phyloP scores from a whole-genome alignment of 2,888 invertebrate species.

The Bimastos eiseni region DNA sequence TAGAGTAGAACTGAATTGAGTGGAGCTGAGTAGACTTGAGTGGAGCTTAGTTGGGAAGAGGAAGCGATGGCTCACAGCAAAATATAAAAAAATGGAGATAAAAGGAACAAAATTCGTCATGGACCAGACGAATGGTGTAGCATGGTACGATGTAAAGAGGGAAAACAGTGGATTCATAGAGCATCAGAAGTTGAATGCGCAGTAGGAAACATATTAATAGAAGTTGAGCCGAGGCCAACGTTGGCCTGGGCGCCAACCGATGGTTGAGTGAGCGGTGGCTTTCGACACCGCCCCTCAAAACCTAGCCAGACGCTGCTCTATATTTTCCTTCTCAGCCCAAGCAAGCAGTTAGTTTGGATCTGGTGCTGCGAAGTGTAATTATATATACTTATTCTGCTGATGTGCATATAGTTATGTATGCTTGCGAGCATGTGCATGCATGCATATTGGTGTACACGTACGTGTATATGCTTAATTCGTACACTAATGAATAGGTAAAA shows the following conservation, averaged over 20 bases:
- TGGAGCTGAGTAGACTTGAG: too few relatives aligned
- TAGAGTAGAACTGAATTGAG: too few relatives aligned
- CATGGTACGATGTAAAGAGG: not conserved
- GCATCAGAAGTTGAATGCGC: not conserved
- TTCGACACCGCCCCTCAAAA: not conserved
- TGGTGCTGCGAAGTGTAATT: not conserved
- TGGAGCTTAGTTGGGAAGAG: not conserved
- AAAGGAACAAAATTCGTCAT: not conserved
- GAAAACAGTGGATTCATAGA: not conserved
- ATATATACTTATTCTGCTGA: not conserved
- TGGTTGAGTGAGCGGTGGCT: not conserved
- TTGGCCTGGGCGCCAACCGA: not conserved
- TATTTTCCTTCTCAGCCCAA: not conserved
- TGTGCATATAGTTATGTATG: not conserved
- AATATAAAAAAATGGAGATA: not conserved
- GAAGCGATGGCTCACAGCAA: not conserved
- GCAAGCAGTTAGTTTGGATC: not conserved
- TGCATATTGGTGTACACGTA: not conserved
- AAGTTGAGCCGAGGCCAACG: not conserved
- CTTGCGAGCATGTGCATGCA: not conserved
- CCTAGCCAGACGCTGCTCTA: not conserved
- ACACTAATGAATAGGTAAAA: not conserved
- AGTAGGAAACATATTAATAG: constrained; percentile 5
- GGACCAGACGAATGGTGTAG: not conserved
- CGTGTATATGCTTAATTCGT: not conserved